Base-by-base conservation (phyloP, 92 coral and sea anemone genomes). In the Nematostella vectensis region DNA sequence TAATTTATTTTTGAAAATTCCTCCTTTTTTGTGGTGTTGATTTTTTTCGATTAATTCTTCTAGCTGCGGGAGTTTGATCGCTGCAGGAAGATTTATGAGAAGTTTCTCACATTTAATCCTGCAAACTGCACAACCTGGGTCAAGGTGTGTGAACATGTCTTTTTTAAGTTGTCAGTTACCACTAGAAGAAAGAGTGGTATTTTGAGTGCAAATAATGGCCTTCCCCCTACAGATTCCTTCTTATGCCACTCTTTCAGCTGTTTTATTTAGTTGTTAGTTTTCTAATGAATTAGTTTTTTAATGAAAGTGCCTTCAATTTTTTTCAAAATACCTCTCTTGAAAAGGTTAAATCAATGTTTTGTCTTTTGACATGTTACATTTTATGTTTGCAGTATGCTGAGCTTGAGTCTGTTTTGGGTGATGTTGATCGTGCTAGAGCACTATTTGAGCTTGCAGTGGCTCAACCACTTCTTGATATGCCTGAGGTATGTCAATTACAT, bases 111-210 rank as follows among this genome's bases (percentile, higher is more conserved):
- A 62, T 91, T 91, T 74, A 81, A 80, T 62, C 75, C 98, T 6
- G 89, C 88, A 33, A 91, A 91, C 30, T 91, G 98, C 48, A 91
- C 95, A 13, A 91, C 98, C 1, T 91, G 98, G 98, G 94, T 91
- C 0, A 91, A 91, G 98, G 98, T 91, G 36, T 58, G 45, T 39
- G 1, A 1, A 31, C n/a, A n/a, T n/a, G n/a, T n/a, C n/a, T n/a
- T 26, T 23, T 52, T 52, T 26, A 22, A 22, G 1, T 26, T 52
- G n/a, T n/a, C n/a, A n/a, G n/a, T n/a, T n/a, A n/a, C 21, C 60
- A 22, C 20, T 55, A 15, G 18, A 28, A n/a, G n/a, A n/a, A n/a
- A n/a, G n/a, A n/a, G n/a, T n/a, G n/a, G n/a, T n/a, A n/a, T n/a
- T n/a, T n/a, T n/a, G n/a, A 48, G 2, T 18, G 53, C 21, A 48